phyloP scores from a whole-genome alignment of 2,113 vertebrate genomes.

The Manacus vitellinus region DNA sequence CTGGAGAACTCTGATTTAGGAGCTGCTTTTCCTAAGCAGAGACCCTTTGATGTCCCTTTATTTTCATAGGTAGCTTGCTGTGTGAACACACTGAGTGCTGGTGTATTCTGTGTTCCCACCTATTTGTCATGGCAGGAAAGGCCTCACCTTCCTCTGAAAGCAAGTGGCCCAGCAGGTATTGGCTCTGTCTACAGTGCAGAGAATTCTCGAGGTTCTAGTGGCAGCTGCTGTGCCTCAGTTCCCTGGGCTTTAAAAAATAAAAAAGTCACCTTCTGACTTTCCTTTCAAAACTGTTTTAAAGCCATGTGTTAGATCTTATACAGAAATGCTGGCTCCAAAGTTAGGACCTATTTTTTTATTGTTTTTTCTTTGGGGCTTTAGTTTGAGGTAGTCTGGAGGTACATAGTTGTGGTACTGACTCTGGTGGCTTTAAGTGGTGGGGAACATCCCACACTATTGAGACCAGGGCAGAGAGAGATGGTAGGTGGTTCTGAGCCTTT shows the following conservation, averaged over 20 bases:
- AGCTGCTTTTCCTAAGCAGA: background rate
- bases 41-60: background rate
- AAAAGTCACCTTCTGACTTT: background rate
- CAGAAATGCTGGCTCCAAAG: background rate
- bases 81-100: accelerated
- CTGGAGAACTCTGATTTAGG: background rate
- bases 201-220: background rate
- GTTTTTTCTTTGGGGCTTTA: background rate
- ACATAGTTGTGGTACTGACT: background rate
- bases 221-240: background rate
- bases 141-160: background rate
- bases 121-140: background rate
- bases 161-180: background rate
- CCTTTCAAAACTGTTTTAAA: background rate
- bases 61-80: background rate
- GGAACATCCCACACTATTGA: background rate
- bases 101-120: background rate
- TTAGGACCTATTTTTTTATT: background rate
- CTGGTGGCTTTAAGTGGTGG: background rate
- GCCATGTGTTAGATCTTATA: background rate
- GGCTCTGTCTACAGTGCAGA: background rate
- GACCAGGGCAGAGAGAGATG: background rate
- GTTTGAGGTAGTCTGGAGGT: background rate
- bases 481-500: background rate
- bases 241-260: background rate